Conservation (phyloP, 2,113 vertebrate genomes). For the Tachycineta bicolor region DNA sequence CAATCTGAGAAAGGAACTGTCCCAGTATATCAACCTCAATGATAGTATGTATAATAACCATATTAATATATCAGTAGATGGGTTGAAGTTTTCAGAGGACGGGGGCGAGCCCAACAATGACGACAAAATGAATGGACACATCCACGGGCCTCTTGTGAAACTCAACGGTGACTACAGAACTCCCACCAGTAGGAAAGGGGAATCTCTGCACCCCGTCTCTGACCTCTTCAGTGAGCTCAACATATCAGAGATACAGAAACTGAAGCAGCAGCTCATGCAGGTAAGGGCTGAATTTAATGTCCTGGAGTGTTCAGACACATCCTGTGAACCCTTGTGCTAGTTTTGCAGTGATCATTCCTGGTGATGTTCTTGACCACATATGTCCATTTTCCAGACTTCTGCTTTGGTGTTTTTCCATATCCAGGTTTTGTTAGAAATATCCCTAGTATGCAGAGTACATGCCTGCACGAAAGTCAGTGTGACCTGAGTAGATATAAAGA, state of each 20-base stretch:
- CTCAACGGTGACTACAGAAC: conserved; percentile 85
- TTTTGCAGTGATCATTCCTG: neutral
- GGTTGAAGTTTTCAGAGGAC: conserved; percentile 89
- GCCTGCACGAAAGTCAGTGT: neutral
- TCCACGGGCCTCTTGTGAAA: conserved; percentile 79
- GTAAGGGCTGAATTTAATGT: conserved; percentile 68
- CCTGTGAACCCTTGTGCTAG: neutral
- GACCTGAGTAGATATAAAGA: neutral
- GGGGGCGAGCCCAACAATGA: conserved; percentile 82
- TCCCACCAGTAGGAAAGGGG: conserved; percentile 81
- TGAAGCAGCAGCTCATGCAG: conserved; percentile 97
- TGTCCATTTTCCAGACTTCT: neutral
- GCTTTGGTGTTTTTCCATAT: neutral
- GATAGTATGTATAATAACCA: conserved; percentile 92
- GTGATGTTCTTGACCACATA: rapidly evolving
- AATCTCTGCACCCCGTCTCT: conserved; percentile 86
- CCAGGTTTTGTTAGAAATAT: neutral
- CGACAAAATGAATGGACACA: conserved; percentile 86
- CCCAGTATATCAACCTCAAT: conserved; percentile 90
- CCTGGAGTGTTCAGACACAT: neutral
- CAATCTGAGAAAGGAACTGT: conserved; percentile 91
- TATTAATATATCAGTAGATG: conserved; percentile 90
- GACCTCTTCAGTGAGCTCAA: conserved; percentile 98
- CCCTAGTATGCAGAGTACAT: neutral
- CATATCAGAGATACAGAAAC: conserved; percentile 97